A percentile compares a stretch with the other conserved stretches of the same genome.
These are phyloP conservation scores for Orthosia incerta DNA, from an alignment of 2,888 invertebrate species.

Conservation along the genomic window DNA sequence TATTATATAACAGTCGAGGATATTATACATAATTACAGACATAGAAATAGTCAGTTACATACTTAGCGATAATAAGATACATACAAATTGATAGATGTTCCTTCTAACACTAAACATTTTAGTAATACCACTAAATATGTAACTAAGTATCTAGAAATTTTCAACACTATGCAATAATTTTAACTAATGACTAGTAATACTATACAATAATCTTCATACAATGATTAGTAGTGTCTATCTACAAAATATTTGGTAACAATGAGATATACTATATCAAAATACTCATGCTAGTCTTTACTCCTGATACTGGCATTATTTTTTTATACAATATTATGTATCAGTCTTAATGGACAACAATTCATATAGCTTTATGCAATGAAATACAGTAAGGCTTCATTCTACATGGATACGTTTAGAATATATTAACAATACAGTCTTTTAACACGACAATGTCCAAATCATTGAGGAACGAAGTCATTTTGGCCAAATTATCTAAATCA, in stretches of 20 bases:
- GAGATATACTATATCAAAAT: conserved; percentile 90
- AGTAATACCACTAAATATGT: conserved; percentile 70
- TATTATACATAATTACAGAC: conserved; percentile 73
- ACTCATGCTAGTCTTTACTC: conserved; percentile 80
- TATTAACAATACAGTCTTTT: conserved; percentile 83
- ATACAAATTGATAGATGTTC: conserved; percentile 48
- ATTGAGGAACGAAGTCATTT: conserved; percentile 82
- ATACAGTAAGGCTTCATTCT: conserved; percentile 77
- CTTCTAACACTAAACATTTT: conserved; percentile 45
- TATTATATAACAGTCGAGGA: conserved; percentile 84
- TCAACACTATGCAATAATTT: conserved; percentile 79
- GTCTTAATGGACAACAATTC: conserved; percentile 84
- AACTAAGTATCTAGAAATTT: conserved; percentile 76
- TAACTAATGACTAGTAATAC: conserved; percentile 90
- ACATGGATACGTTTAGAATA: conserved; percentile 78
- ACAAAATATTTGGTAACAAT: conserved; percentile 91
- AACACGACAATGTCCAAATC: conserved; percentile 74
- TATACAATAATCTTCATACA: conserved; percentile 84
- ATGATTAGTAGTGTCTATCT: conserved; percentile 81
- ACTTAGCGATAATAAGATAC: conserved; percentile 67
- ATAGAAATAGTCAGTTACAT: conserved; percentile 70
- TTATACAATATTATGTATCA: conserved; percentile 83
- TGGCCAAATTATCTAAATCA: conserved; percentile 80
- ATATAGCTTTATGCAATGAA: conserved; percentile 73
- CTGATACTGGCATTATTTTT: conserved; percentile 86